Evolutionary conservation across 2,113 vertebrate species (phyloP), one percentile per base, ranked within the genome.

Genomic region (Clarias macrocephalus): DNA sequence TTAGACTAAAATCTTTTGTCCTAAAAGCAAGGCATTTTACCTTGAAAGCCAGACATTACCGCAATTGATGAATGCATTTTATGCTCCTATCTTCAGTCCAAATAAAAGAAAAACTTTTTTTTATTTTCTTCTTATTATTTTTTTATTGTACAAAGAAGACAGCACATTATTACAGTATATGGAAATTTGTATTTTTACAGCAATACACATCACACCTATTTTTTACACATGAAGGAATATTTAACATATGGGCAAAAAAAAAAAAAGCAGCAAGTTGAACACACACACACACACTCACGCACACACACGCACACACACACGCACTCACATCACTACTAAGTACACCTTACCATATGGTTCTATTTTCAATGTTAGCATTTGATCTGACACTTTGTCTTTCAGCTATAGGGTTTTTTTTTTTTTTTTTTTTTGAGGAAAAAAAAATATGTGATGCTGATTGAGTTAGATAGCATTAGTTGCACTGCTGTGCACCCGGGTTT

Each of bases 391-490:
- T 48, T n/a, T 65, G 75, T 73, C 23, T 76, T 87, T 60, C 80
- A 83, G 81, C 84, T 30, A 52, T 83, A 65, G 65, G 48, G 63
- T 16, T 56, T 63, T 85, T 89, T 70, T 59, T 54, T 59, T 76
- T 52, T 21, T 80, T 19, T 42, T 86, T 70, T 19, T 57, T 80
- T 52, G 19, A 59, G 60, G 48, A 48, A 56, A 62, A 82, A 76
- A 21, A 63, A 83, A 52, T 56, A 73, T 30, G 91, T 92, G 92
- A 93, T 89, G 89, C 84, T 92, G 91, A 94, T 93, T 90, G 90
- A 88, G 87, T 91, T 75, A 86, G 91, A 93, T 92, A 91, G 90
- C 88, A 92, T 84, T 85, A 91, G 92, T 90, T 90, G 91, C 90
- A 89, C 88, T 92, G 90, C 80, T 28, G 86, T 77, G 80, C 86